Evolutionary conservation across 2,113 vertebrate genomes (phyloP).

Genomic region (Clarias magur): DNA sequence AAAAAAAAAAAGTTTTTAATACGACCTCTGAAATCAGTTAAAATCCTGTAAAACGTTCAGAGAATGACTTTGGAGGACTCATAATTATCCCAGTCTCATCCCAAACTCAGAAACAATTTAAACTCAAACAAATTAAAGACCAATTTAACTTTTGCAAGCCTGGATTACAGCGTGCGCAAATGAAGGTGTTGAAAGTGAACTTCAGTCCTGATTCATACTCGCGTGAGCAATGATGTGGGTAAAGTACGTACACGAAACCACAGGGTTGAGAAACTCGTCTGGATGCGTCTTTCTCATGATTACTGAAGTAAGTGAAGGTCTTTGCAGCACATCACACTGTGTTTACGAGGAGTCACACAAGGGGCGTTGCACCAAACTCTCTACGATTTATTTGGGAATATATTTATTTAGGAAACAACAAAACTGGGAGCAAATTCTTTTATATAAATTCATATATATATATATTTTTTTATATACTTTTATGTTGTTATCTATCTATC

Average conservation of each 20-base stretch:
- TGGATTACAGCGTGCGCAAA: neutral
- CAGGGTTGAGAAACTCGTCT: conserved; percentile 14
- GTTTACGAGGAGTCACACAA: neutral
- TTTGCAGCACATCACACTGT: neutral
- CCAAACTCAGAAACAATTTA: neutral
- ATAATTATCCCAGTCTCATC: neutral
- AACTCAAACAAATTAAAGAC: neutral
- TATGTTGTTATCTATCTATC: no score
- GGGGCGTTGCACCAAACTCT: neutral
- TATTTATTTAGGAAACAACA: neutral
- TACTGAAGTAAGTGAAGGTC: neutral
- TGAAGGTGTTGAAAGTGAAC: conserved; percentile 8
- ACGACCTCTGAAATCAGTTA: neutral
- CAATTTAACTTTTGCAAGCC: neutral
- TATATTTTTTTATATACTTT: no score
- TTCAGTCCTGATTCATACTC: conserved; percentile 1
- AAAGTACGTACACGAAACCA: conserved; percentile 10
- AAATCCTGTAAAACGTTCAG: neutral
- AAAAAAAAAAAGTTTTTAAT: neutral
- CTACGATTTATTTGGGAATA: neutral
- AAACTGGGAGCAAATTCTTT: neutral
- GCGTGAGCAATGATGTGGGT: conserved; percentile 25
- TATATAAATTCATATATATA: neutral
- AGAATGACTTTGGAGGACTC: neutral
- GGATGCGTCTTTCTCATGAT: neutral